These are phyloP conservation scores for Oxyura jamaicensis DNA, from an alignment of 2,113 vertebrate species.

Conservation along the genomic window DNA sequence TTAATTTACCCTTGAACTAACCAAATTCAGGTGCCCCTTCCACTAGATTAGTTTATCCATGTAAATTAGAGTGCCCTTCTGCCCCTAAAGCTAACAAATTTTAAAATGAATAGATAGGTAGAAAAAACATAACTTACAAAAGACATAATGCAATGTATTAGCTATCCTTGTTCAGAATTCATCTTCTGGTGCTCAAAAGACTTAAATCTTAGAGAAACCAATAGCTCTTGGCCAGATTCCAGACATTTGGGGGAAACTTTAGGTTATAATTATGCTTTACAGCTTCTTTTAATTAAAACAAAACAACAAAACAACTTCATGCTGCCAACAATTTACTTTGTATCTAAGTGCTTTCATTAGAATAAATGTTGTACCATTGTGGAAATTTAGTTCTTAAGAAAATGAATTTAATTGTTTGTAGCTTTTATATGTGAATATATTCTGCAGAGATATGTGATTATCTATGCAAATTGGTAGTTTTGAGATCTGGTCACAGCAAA, in stretches of 20 bases:
- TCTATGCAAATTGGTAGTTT: background rate
- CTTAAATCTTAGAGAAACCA: background rate
- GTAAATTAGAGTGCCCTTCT: slow-evolving; percentile 40
- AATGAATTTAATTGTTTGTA: background rate
- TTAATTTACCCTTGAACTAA: slow-evolving; percentile 62
- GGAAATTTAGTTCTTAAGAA: background rate
- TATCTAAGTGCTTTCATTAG: background rate
- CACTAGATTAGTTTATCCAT: background rate
- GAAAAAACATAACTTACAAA: background rate
- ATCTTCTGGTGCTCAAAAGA: background rate
- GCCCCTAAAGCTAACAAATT: slow-evolving; percentile 26
- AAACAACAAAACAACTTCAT: background rate
- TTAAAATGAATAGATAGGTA: background rate
- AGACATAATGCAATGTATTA: background rate
- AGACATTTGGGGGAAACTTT: background rate
- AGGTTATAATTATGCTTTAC: background rate
- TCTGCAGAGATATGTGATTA: background rate
- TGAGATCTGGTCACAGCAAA: background rate
- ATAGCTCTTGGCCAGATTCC: slow-evolving; percentile 6
- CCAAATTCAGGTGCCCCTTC: slow-evolving; percentile 50
- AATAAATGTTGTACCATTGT: background rate
- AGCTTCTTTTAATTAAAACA: slow-evolving; percentile 14
- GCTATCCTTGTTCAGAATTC: background rate
- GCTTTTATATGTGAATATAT: background rate
- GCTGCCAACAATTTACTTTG: background rate